Conservation (phyloP, 2,888 invertebrate genomes). For the Leptopilina syphax region DNA sequence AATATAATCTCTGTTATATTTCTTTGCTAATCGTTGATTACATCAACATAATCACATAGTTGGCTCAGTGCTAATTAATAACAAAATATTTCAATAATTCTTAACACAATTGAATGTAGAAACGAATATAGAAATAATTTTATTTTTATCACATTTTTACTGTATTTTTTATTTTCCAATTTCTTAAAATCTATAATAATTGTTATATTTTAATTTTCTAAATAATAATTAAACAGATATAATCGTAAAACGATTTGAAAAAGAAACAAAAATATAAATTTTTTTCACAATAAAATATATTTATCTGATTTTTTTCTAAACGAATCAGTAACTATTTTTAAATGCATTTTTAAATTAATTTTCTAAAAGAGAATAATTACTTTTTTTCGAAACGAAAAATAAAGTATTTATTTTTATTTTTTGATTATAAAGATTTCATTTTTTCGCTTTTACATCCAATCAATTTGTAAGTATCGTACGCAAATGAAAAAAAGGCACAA, state of each 20-base stretch:
- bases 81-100: slow-evolving; percentile 64
- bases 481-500: slow-evolving; percentile 30
- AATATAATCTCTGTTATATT: slow-evolving; percentile 71
- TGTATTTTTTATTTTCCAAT: neutral
- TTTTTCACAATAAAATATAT: no score
- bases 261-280: no score
- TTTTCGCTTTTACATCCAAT: slow-evolving; percentile 9
- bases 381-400: neutral
- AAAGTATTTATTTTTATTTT: slow-evolving; percentile 12
- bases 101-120: slow-evolving; percentile 60
- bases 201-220: no score
- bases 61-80: slow-evolving; percentile 65
- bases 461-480: slow-evolving; percentile 19
- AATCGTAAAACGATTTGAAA: no score
- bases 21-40: slow-evolving; percentile 64
- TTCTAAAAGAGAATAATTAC: no score
- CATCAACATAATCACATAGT: slow-evolving; percentile 69
- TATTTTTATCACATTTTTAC: neutral
- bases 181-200: neutral
- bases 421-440: slow-evolving; percentile 49
- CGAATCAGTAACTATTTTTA: no score
- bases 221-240: no score
- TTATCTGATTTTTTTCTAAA: no score
- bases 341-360: no score
- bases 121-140: slow-evolving; percentile 43